Evolutionary conservation across 1,140 invertebrate species (phyloP).

Genomic region (Ostrea edulis): DNA sequence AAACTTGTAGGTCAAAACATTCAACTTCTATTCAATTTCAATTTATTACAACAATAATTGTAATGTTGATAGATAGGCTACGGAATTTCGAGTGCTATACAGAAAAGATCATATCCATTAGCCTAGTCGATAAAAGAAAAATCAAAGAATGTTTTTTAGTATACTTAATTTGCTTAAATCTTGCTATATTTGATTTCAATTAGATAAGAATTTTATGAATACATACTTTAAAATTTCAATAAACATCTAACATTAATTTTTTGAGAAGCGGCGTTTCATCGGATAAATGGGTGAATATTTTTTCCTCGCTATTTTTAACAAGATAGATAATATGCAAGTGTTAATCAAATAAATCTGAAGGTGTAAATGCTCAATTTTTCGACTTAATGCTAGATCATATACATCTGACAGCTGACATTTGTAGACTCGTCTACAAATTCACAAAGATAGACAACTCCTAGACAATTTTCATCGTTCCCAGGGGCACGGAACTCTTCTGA

Average conservation of each 20-base stretch:
- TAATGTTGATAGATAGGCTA: too few species aligned
- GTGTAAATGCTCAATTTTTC: not conserved
- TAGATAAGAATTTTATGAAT: slow-evolving; percentile 23
- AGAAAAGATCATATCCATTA: not conserved
- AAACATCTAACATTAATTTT: not conserved
- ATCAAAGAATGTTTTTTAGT: not conserved
- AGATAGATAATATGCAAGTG: not conserved
- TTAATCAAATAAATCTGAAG: not conserved
- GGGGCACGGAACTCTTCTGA: slow-evolving; percentile 73
- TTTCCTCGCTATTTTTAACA: not conserved
- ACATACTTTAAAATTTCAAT: slow-evolving; percentile 3
- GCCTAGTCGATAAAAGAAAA: not conserved
- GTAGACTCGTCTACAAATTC: not conserved
- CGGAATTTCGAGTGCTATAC: too few species aligned
- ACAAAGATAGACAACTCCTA: not conserved
- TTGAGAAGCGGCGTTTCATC: not conserved
- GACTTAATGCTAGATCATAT: not conserved
- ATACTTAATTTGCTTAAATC: not conserved
- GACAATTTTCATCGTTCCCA: slow-evolving; percentile 67
- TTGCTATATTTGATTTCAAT: slow-evolving; percentile 1
- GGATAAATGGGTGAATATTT: not conserved
- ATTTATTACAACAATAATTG: too few species aligned
- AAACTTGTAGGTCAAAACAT: too few species aligned
- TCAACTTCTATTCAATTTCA: too few species aligned
- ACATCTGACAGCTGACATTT: slow-evolving; percentile 3